Evolutionary conservation across 2,797 vertebrate genomes (phyloP), one percentile per base, ranked within the genome.

Genomic region (Chromis chromis): DNA sequence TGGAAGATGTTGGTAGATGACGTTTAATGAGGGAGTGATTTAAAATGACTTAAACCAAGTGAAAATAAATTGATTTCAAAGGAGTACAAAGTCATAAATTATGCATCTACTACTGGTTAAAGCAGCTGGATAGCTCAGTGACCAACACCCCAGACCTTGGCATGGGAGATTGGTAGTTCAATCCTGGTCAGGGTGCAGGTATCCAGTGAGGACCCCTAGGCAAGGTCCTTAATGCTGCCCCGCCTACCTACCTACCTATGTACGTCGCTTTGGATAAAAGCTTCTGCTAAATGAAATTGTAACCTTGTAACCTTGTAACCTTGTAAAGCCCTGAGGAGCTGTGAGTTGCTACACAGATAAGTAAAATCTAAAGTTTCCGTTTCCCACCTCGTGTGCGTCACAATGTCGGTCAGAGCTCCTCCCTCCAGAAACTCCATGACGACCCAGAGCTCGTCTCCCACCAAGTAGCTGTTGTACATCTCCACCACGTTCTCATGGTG

Each of bases 361-460:
- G 19, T 22, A 1, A 13, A 9, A 49, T 4, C 11, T 63, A 24
- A 7, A 0, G n/a, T 25, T 59, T 62, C 71, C 67, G n/a, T 25
- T 59, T 62, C 71, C 68, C 82, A 96, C 97, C 97, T 96, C 71
- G 97, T 98, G 88, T 98, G 97, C 1, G 97, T 99, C 76, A 99
- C 97, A 0, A 99, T 99, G 91, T 99, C 97, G 0, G 97, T 99
- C 69, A 99, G 90, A 1, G 97, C 97, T 0, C 98, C 98, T 0
- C 98, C 98, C 69, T 99, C 97, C 84, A 99, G 92, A 84, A 98
- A 99, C 92, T 99, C 98, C 98, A 99, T 99, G 71, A 99, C 97
- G 0, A 99, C 98, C 98, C 97, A 99, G 78, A 99, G 96, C 86
- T 99, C 98, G 0, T 99, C 97, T 0, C 96, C 97, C 50, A 99